Base-by-base conservation (phyloP, 2,888 invertebrate species). In the Calliphora vomitoria region DNA sequence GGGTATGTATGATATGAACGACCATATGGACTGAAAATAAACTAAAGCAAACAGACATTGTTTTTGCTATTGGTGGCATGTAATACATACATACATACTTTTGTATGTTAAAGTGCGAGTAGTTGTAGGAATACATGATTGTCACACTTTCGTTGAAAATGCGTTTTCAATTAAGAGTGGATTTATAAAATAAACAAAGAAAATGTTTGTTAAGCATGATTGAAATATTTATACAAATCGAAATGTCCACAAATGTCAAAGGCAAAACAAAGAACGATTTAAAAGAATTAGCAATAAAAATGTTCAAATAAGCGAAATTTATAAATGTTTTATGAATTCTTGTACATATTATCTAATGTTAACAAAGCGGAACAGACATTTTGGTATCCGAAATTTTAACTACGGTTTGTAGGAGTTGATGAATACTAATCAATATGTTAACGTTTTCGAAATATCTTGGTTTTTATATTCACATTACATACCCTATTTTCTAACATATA, bases 121-220 rank as follows among this genome's bases (percentile, higher is more conserved):
- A 25, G 25, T 25, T 25, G 25, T 25, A 25, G 25, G 25, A 58
- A 75, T 64, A 84, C 66, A 84, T 72, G 74, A 79, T 80, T 85
- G 85, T 80, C 80, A 85, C 80, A 85, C 80, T 85, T 85, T 85
- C 85, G 80, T 85, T 85, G 80, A 80, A 85, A 80, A 85, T 85
- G 80, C 80, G 80, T 85, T 80, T 85, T 85, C 75, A 85, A 85
- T 85, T 75, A 85, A 85, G 80, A 80, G 75, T 53, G 53, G 80
- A 80, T 80, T 80, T 80, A 69, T 80, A 74, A 66, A 80, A 60
- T 74, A 79, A 79, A 85, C 83, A 78, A 84, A 64, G 78, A 72
- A 84, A 78, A 72, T 84, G 72, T 78, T 78, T 84, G 71, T 78
- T 78, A 44, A 84, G 78, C 64, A 79, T 78, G 78, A 78, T 64